phyloP scores from a whole-genome alignment of 2,797 vertebrate genomes.

The Sternarchorhynchus goeldii region DNA sequence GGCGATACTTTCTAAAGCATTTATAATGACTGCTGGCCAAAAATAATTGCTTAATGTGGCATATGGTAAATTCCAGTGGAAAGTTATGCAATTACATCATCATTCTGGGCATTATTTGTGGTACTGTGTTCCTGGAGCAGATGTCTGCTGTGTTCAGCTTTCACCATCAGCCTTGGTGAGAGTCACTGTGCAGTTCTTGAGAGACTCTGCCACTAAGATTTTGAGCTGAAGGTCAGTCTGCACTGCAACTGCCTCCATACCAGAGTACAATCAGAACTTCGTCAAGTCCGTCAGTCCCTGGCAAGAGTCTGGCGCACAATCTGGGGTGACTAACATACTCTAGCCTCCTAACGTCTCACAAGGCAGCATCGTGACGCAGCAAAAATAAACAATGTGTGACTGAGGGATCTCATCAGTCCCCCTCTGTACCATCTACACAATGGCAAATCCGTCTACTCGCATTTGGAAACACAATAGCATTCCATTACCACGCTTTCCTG shows the following conservation, averaged over 20 bases:
- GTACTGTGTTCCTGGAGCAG: not conserved
- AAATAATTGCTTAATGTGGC: too few relatives aligned
- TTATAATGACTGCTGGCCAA: too few relatives aligned
- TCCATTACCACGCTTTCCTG: conserved; percentile 36
- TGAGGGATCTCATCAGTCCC: conserved; percentile 24
- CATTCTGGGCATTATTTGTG: too few relatives aligned
- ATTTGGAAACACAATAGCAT: conserved; percentile 44
- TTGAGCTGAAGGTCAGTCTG: conserved; percentile 39
- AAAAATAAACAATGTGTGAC: conserved; percentile 17
- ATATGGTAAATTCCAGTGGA: too few relatives aligned
- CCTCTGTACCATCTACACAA: conserved; percentile 26
- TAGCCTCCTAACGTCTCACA: not conserved
- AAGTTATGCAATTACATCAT: not conserved
- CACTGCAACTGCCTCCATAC: conserved; percentile 16
- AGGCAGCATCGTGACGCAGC: not conserved
- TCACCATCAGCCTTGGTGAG: not conserved
- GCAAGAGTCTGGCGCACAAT: conserved; percentile 20
- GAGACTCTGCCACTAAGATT: not conserved
- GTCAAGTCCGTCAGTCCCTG: conserved; percentile 23
- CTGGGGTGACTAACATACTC: not conserved
- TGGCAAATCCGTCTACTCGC: conserved; percentile 33
- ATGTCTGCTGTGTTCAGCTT: not conserved
- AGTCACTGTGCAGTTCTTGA: conserved; percentile 9
- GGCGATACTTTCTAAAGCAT: too few relatives aligned
- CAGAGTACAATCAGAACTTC: conserved; percentile 37